Percentiles rank a stretch among this genome's conserved stretches.
Evolutionary conservation across 2,113 vertebrate genomes (phyloP).

Genomic region (Callipepla squamata): DNA sequence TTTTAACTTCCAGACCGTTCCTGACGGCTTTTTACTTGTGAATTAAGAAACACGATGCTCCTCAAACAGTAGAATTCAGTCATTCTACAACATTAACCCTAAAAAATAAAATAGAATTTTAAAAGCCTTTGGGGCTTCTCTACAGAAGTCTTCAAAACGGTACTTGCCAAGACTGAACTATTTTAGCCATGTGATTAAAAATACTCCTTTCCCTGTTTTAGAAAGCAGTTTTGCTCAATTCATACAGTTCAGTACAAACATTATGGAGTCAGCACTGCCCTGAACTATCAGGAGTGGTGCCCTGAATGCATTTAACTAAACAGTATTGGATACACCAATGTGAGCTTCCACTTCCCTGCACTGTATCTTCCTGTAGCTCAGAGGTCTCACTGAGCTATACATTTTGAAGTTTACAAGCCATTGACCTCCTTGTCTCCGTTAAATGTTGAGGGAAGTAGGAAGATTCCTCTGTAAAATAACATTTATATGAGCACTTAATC

Average conservation of each 20-base stretch:
- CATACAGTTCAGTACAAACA: not conserved
- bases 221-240: not conserved
- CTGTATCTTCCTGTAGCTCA: not conserved
- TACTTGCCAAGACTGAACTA: not conserved
- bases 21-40: not conserved
- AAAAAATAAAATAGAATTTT: not conserved
- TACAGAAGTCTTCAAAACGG: not conserved
- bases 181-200: not conserved
- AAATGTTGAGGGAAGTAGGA: not conserved
- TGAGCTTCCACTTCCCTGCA: not conserved
- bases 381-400: not conserved
- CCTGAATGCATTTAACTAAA: not conserved
- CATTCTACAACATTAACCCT: not conserved
- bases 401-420: not conserved
- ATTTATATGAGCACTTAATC: not conserved
- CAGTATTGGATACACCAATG: not conserved
- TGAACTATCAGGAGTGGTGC: not conserved
- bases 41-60: not conserved
- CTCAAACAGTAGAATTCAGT: not conserved
- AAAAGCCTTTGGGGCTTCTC: not conserved
- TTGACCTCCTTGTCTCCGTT: not conserved
- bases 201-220: not conserved
- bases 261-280: not conserved
- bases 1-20: not conserved
- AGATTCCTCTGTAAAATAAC: not conserved